Conservation (phyloP, 2,888 invertebrate genomes). For the Trichogramma evanescens region DNA sequence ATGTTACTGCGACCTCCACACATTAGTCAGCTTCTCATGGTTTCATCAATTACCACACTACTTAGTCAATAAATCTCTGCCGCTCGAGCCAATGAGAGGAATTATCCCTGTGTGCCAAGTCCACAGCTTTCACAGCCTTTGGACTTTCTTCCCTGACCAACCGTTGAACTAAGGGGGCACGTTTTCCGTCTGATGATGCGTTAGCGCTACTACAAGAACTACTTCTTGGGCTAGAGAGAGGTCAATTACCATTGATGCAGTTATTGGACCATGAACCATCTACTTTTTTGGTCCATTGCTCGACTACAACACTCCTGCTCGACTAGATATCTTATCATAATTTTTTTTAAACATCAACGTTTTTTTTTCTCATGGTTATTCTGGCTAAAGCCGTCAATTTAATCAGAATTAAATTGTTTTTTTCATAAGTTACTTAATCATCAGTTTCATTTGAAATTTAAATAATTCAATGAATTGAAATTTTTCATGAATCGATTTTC, state of each 20-base stretch:
- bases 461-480: too few species aligned
- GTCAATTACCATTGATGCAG: constrained; percentile 7
- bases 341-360: constrained; percentile 4
- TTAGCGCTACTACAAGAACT: not conserved
- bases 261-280: constrained; percentile 16
- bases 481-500: too few species aligned
- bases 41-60: not conserved
- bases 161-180: not conserved
- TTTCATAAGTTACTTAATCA: too few species aligned
- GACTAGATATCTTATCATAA: not conserved
- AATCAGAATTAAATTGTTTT: too few species aligned
- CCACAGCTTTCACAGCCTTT: not conserved
- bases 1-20: constrained; percentile 8
- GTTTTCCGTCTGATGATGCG: not conserved
- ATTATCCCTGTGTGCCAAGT: not conserved
- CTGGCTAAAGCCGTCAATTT: too few species aligned
- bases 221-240: not conserved
- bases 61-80: too few species aligned
- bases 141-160: not conserved
- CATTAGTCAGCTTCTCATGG: not conserved
- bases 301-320: constrained; percentile 15
- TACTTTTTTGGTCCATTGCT: constrained; percentile 20
- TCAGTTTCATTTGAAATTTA: too few species aligned
- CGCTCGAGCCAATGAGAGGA: not conserved
- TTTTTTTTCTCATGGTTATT: too few species aligned